Percentiles rank a stretch among this genome's conserved stretches.
phyloP scores from a whole-genome alignment of 2,113 vertebrate species.

The Takifugu flavidus region DNA sequence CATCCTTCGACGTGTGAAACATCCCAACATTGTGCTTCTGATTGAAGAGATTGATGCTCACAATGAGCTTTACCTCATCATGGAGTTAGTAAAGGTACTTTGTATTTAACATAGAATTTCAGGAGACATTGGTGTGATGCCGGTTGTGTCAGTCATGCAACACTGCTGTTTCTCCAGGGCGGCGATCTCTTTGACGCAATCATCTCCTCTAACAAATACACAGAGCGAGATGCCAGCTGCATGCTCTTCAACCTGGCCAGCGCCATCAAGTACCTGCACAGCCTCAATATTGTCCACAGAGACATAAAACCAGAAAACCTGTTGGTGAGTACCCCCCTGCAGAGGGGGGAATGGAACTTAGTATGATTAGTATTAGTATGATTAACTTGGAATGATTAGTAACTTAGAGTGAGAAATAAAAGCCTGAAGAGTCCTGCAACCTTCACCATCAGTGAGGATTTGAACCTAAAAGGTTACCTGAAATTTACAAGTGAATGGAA shows the following conservation, averaged over 20 bases:
- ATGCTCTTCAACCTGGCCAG: conserved; percentile 98
- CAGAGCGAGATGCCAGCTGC: conserved; percentile 92
- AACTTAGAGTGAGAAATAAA: too few species aligned
- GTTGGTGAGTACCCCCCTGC: conserved; percentile 78
- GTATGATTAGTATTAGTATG: too few species aligned
- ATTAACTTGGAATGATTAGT: too few species aligned
- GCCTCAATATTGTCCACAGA: conserved; percentile 93
- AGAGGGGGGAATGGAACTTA: not conserved
- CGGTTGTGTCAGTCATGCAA: not conserved
- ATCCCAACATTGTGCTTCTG: conserved; percentile 95
- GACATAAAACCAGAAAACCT: conserved; percentile 99
- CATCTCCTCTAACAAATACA: conserved; percentile 97
- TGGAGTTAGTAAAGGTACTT: conserved; percentile 96
- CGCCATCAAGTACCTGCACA: conserved; percentile 96
- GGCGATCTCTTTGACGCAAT: conserved; percentile 98
- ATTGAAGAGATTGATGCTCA: conserved; percentile 97
- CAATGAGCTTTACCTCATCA: conserved; percentile 91
- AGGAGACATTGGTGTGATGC: not conserved
- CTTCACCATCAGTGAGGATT: too few species aligned
- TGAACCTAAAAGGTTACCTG: too few species aligned
- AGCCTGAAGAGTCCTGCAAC: too few species aligned
- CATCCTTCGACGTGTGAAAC: conserved; percentile 93
- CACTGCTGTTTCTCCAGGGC: conserved; percentile 76
- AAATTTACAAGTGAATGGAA: too few species aligned
- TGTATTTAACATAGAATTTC: not conserved